These are phyloP conservation scores for Pimephales promelas DNA, from an alignment of 2,113 vertebrate genomes.

Conservation along the genomic window DNA sequence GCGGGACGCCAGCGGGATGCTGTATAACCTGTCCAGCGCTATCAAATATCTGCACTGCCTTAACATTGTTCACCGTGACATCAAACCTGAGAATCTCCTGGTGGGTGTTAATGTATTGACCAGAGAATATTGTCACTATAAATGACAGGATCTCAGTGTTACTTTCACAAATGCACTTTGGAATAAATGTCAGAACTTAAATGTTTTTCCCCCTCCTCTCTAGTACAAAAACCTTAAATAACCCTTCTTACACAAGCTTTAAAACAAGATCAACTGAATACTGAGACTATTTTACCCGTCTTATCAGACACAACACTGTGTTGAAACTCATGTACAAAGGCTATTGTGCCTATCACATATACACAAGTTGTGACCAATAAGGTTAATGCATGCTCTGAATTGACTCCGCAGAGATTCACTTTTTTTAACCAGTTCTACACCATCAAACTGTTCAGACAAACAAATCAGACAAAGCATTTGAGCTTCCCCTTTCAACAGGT, in stretches of 20 bases:
- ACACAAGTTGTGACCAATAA: background rate
- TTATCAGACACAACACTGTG: background rate
- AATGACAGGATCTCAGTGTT: background rate
- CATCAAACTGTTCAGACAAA: background rate
- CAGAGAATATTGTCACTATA: background rate
- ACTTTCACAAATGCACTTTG: background rate
- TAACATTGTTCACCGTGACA: slow-evolving; percentile 97
- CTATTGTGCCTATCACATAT: background rate
- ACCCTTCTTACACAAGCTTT: background rate
- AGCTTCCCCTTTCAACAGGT: background rate
- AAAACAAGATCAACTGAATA: background rate
- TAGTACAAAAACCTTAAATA: background rate
- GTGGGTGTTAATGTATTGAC: slow-evolving; percentile 71
- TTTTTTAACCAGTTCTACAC: background rate
- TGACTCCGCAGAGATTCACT: background rate
- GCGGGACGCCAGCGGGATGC: slow-evolving; percentile 94
- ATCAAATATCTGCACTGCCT: slow-evolving; percentile 97
- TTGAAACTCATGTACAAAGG: background rate
- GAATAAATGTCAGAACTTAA: background rate
- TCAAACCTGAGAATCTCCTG: slow-evolving; percentile 97
- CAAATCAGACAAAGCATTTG: background rate
- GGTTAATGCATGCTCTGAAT: background rate
- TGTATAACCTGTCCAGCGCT: slow-evolving; percentile 95
- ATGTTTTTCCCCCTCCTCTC: background rate
- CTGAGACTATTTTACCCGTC: background rate